These are phyloP conservation scores for Conistra vaccinii DNA, from an alignment of 2,888 invertebrate species.

Conservation along the genomic window DNA sequence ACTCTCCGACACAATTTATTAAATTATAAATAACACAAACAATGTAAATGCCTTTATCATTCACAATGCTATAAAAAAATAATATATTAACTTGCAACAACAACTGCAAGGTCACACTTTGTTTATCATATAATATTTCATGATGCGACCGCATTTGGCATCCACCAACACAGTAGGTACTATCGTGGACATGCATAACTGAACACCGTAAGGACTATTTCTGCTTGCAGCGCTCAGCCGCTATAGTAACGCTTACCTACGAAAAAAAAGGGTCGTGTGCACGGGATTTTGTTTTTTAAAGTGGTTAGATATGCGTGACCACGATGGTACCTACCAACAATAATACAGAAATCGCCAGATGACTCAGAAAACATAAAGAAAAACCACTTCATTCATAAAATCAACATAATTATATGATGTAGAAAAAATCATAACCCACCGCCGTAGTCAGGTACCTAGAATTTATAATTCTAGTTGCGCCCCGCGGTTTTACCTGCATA, in stretches of 20 bases:
- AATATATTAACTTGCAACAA: conserved; percentile 51
- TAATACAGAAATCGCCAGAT: conserved; percentile 25
- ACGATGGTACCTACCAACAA: conserved; percentile 6
- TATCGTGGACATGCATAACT: too few relatives aligned
- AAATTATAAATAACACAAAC: conserved; percentile 32
- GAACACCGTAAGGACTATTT: too few relatives aligned
- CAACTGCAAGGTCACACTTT: conserved; percentile 56
- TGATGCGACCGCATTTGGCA: conserved; percentile 60
- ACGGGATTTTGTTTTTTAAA: too few relatives aligned
- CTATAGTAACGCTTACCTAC: too few relatives aligned
- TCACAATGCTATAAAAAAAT: conserved; percentile 39
- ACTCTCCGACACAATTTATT: conserved; percentile 20
- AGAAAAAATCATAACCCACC: too few relatives aligned
- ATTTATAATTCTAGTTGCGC: background rate
- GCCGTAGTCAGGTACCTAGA: too few relatives aligned
- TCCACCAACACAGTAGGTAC: conserved; percentile 40
- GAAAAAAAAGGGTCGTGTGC: too few relatives aligned
- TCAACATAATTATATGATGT: conserved; percentile 17
- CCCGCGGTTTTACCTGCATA: too few relatives aligned
- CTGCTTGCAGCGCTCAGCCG: too few relatives aligned
- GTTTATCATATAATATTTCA: conserved; percentile 56
- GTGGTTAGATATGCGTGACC: too few relatives aligned
- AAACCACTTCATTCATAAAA: conserved; percentile 42
- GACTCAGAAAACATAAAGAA: conserved; percentile 28
- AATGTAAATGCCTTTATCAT: conserved; percentile 44